Percentiles rank a stretch among this genome's conserved stretches.
Conservation (phyloP, 2,888 invertebrate genomes). For the Ctena decussata region DNA sequence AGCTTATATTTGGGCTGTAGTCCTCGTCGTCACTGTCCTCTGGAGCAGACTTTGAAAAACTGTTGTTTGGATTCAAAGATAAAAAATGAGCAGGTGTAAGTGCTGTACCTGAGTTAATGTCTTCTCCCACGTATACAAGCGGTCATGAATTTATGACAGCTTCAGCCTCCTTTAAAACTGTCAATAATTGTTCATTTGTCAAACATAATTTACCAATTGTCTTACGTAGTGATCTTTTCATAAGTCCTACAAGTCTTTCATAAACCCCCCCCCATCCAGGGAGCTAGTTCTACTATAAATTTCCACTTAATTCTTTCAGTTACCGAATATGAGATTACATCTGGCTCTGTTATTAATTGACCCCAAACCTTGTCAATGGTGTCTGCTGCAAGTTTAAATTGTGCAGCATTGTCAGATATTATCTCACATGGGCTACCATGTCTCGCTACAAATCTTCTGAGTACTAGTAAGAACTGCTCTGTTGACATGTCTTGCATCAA, state of each 20-base stretch:
- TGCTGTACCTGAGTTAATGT: background rate
- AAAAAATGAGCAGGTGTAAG: no score
- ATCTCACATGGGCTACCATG: background rate
- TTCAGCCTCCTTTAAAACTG: no score
- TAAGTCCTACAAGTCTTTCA: background rate
- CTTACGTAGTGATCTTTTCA: no score
- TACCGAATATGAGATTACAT: background rate
- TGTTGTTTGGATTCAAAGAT: background rate
- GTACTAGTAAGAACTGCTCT: conserved; percentile 16
- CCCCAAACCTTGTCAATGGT: background rate
- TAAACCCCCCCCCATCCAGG: conserved; percentile 14
- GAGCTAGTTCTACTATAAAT: no score
- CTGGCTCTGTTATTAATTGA: background rate
- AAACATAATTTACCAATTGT: no score
- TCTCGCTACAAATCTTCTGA: conserved; percentile 20
- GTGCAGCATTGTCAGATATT: conserved; percentile 13
- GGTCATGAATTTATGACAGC: no score
- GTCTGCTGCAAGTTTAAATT: background rate
- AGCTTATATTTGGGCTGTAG: background rate
- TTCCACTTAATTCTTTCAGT: background rate
- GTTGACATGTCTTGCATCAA: conserved; percentile 36
- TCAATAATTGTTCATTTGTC: background rate
- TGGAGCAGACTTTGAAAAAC: background rate
- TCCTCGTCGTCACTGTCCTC: background rate
- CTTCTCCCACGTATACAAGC: no score